phyloP scores from a whole-genome alignment of 2,888 invertebrate species.

The Oxystoma pomonae region DNA sequence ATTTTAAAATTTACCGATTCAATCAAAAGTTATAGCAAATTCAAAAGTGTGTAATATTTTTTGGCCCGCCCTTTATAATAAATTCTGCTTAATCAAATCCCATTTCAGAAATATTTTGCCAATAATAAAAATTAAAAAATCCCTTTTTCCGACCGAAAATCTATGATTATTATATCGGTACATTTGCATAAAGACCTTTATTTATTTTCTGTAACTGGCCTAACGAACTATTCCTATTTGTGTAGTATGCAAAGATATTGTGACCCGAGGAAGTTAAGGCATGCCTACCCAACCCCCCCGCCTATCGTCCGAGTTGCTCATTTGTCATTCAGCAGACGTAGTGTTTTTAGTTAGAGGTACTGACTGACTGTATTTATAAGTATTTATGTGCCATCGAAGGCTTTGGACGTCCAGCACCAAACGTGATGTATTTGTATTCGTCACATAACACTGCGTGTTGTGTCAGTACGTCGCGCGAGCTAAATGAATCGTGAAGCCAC shows the following conservation, averaged over 20 bases:
- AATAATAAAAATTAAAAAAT: no score
- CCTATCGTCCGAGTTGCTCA: conserved; percentile 12
- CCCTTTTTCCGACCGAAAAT: no score
- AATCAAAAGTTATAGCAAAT: no score
- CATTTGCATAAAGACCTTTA: no score
- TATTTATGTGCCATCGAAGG: conserved; percentile 11
- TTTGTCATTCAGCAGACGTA: conserved; percentile 24
- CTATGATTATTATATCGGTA: no score
- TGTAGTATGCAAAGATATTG: conserved; percentile 1
- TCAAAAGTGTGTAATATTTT: no score
- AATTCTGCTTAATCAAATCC: no score
- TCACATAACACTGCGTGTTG: conserved; percentile 28
- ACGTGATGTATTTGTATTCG: conserved; percentile 44
- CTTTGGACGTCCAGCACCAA: conserved; percentile 30
- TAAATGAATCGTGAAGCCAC: conserved; percentile 39
- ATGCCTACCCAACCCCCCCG: conserved; percentile 18
- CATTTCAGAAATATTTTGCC: no score
- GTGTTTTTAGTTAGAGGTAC: not conserved
- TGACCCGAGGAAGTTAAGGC: conserved; percentile 16
- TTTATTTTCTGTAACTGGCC: not conserved
- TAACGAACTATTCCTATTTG: not conserved
- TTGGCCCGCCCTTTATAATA: no score
- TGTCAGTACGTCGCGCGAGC: conserved; percentile 27
- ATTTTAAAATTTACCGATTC: no score
- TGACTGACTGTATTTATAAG: not conserved